phyloP scores from a whole-genome alignment of 1,140 invertebrate genomes.

The Pogonognathellus flavescens region DNA sequence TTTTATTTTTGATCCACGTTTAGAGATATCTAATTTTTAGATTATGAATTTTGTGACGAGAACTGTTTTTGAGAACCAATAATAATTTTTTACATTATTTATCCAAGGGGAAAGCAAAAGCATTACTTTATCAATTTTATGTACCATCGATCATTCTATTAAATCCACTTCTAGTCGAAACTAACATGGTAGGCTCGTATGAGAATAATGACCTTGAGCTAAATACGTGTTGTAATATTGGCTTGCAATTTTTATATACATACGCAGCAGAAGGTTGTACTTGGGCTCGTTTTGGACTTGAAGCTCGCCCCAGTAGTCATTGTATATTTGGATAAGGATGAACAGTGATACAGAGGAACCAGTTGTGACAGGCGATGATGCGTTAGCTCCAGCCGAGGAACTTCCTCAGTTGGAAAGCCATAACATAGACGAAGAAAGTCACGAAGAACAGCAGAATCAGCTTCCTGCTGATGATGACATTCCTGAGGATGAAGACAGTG shows the following conservation, averaged over 20 bases:
- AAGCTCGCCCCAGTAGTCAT: background rate
- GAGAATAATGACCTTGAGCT: slow-evolving; percentile 11
- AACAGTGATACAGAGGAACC: background rate
- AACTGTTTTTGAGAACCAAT: no score
- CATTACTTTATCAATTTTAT: background rate
- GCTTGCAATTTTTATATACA: slow-evolving; percentile 20
- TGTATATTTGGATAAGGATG: background rate
- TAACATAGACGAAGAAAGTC: slow-evolving; percentile 11
- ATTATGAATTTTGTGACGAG: no score
- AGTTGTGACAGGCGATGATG: slow-evolving; percentile 5
- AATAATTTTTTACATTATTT: no score
- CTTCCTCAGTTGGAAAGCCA: background rate
- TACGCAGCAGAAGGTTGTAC: background rate
- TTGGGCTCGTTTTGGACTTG: slow-evolving; percentile 21
- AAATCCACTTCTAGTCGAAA: background rate
- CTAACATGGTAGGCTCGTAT: background rate
- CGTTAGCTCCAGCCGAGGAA: slow-evolving; percentile 4
- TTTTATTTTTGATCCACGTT: no score
- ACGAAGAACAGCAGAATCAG: background rate
- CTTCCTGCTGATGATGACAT: slow-evolving; percentile 19
- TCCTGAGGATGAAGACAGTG: background rate
- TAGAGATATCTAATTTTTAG: no score
- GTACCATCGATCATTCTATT: background rate
- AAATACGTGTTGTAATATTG: background rate
- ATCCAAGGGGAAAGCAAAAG: background rate